Percentiles rank a stretch among this genome's conserved stretches.
Evolutionary conservation across 2,797 vertebrate genomes (phyloP).

Genomic region (Sebastes melanostomus): DNA sequence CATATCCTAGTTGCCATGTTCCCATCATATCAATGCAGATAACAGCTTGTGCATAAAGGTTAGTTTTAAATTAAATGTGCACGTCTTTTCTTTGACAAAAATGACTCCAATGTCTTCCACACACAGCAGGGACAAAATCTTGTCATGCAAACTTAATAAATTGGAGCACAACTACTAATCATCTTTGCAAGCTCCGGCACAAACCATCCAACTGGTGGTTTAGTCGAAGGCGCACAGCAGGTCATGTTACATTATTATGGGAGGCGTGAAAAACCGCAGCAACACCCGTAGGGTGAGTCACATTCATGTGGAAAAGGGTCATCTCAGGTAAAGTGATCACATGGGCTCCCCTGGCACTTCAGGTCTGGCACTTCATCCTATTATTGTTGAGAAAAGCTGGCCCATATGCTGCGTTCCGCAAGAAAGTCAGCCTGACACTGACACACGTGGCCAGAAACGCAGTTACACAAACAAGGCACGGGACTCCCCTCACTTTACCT

Average conservation of each 20-base stretch:
- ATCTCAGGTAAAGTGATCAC: conserved; percentile 67
- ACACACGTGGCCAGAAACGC: conserved; percentile 3
- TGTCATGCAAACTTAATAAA: background rate
- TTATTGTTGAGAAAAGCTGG: conserved; percentile 48
- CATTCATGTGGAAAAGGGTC: conserved; percentile 44
- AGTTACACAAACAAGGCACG: conserved; percentile 28
- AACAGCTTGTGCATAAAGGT: background rate
- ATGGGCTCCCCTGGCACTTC: conserved; percentile 17
- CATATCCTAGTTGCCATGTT: background rate
- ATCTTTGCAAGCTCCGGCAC: background rate
- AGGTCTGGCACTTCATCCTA: conserved; percentile 45
- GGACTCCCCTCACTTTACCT: conserved; percentile 51
- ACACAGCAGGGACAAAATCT: background rate
- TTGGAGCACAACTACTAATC: background rate
- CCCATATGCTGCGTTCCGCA: conserved; percentile 32
- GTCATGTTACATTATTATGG: conserved; percentile 42
- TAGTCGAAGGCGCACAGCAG: conserved; percentile 20
- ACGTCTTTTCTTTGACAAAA: background rate
- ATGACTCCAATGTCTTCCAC: background rate
- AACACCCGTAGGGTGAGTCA: conserved; percentile 48
- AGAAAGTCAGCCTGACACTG: conserved; percentile 34
- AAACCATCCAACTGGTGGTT: conserved; percentile 28
- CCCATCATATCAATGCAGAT: background rate
- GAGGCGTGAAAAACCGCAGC: conserved; percentile 20
- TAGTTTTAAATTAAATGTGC: background rate